phyloP scores from a whole-genome alignment of 2,888 invertebrate genomes.

The Cheiracanthium punctorium region DNA sequence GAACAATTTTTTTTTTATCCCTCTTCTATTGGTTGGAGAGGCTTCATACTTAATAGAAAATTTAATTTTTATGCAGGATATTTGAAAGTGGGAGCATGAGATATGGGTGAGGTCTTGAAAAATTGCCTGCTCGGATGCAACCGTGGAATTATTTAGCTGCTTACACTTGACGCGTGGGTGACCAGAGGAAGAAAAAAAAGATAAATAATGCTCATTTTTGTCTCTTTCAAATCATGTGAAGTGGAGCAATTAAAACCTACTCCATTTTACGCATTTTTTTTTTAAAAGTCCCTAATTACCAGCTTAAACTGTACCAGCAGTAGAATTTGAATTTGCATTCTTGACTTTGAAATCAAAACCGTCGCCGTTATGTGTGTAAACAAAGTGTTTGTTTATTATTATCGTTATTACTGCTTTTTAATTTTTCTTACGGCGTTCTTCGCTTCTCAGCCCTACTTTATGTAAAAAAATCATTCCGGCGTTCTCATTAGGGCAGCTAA shows the following conservation, averaged over 20 bases:
- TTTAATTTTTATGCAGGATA: too few relatives aligned
- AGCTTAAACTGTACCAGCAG: background rate
- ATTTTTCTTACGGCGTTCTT: background rate
- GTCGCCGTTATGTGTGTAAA: background rate
- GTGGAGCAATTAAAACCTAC: background rate
- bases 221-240: background rate
- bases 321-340: background rate
- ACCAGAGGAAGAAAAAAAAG: too few relatives aligned
- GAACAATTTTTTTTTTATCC: too few relatives aligned
- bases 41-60: too few relatives aligned
- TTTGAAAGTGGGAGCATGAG: too few relatives aligned
- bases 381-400: background rate
- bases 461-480: conserved; percentile 13
- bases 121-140: too few relatives aligned
- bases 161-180: background rate
- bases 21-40: too few relatives aligned
- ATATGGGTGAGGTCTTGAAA: too few relatives aligned
- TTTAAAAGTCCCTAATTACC: background rate
- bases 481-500: conserved; percentile 8
- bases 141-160: too few relatives aligned
- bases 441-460: background rate
- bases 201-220: too few relatives aligned
- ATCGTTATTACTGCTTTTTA: background rate
- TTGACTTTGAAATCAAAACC: background rate
- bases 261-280: background rate